Percentiles rank a stretch among this genome's conserved stretches.
Evolutionary conservation across 2,888 invertebrate genomes (phyloP).

Genomic region (Arge pagana): DNA sequence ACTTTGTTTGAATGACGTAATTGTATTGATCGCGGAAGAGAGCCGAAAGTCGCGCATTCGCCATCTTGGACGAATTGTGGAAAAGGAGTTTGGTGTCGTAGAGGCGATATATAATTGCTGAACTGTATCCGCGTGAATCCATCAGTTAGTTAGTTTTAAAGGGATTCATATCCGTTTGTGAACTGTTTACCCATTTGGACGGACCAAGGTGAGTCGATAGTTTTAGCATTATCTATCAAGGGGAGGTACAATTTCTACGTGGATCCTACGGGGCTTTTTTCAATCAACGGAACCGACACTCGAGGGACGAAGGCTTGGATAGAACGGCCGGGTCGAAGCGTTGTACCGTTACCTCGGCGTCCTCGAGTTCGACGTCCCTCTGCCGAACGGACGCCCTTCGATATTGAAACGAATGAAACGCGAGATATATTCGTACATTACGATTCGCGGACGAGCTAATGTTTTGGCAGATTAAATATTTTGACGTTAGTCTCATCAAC

Average conservation of each 20-base stretch:
- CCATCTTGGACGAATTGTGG: constrained; percentile 61
- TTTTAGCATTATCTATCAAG: constrained; percentile 55
- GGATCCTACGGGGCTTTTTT: constrained; percentile 59
- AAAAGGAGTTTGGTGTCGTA: constrained; percentile 51
- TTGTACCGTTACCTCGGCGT: constrained; percentile 28
- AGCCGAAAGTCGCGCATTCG: constrained; percentile 58
- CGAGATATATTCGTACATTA: neutral
- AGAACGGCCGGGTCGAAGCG: constrained; percentile 20
- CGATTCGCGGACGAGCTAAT: constrained; percentile 14
- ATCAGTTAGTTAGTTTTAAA: constrained; percentile 53
- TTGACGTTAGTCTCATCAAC: constrained; percentile 39
- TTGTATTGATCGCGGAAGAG: constrained; percentile 59
- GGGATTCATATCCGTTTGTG: constrained; percentile 63
- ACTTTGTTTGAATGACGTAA: constrained; percentile 58
- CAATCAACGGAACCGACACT: constrained; percentile 1
- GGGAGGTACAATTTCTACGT: constrained; percentile 61
- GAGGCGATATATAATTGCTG: constrained; percentile 35
- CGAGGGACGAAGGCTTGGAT: constrained; percentile 23
- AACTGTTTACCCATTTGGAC: constrained; percentile 74
- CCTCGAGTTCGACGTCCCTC: constrained; percentile 19
- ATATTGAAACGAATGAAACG: no score
- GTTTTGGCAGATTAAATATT: constrained; percentile 26
- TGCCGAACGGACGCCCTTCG: no score
- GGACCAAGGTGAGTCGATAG: constrained; percentile 76
- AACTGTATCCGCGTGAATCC: constrained; percentile 55